phyloP scores from a whole-genome alignment of 1,140 invertebrate species.

The Onthophagus taurus region DNA sequence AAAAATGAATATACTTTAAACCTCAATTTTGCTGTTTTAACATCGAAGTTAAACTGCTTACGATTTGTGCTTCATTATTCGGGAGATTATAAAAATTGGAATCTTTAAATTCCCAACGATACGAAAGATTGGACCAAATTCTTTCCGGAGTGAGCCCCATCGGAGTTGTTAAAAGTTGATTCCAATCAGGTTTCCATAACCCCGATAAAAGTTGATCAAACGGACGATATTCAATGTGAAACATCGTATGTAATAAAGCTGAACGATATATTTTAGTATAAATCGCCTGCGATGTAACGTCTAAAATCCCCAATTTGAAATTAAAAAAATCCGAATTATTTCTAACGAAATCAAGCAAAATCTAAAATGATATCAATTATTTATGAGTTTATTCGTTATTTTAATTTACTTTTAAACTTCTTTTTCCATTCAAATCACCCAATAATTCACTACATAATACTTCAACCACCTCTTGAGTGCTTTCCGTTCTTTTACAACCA shows the following conservation, averaged over 20 bases:
- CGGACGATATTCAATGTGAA: constrained; percentile 57
- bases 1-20: too few relatives aligned
- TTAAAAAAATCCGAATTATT: constrained; percentile 52
- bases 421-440: constrained; percentile 43
- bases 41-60: not conserved
- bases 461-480: constrained; percentile 41
- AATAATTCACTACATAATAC: constrained; percentile 47
- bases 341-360: constrained; percentile 56
- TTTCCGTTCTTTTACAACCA: constrained; percentile 41
- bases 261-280: too few relatives aligned
- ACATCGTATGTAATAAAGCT: constrained; percentile 63
- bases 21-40: too few relatives aligned
- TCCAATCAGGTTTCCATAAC: constrained; percentile 45
- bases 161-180: constrained; percentile 42
- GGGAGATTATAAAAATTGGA: not conserved
- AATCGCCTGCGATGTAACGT: too few relatives aligned
- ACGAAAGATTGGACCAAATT: constrained; percentile 43
- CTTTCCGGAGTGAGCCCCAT: constrained; percentile 44
- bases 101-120: constrained; percentile 44
- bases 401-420: constrained; percentile 42
- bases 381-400: constrained; percentile 23
- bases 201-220: constrained; percentile 57
- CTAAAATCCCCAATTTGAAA: too few relatives aligned
- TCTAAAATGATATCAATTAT: constrained; percentile 38
- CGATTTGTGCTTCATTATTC: constrained; percentile 9